Evolutionary conservation across 2,797 vertebrate genomes (phyloP).

Genomic region (Acipenser oxyrinchus): DNA sequence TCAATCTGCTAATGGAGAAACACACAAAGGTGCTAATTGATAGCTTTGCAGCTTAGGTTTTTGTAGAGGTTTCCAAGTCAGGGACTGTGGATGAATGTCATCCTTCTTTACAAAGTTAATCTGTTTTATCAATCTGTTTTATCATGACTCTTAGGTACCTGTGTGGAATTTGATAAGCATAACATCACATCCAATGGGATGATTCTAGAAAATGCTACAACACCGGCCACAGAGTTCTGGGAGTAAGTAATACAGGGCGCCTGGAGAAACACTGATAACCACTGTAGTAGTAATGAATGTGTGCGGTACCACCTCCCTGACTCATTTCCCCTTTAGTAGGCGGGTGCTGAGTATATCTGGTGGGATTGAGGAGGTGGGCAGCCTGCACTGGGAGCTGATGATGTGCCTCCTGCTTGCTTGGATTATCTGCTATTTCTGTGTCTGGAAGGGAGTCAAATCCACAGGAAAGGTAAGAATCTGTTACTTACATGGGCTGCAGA

Average conservation of each 20-base stretch:
- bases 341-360: constrained; percentile 70
- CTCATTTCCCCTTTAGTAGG: constrained; percentile 36
- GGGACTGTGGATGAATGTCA: background rate
- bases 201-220: constrained; percentile 28
- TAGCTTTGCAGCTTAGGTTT: background rate
- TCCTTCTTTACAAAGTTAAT: background rate
- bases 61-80: background rate
- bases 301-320: background rate
- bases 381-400: constrained; percentile 72
- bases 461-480: constrained; percentile 69
- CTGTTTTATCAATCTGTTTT: background rate
- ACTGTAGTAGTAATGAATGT: background rate
- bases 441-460: constrained; percentile 84
- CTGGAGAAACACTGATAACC: background rate
- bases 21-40: no score
- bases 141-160: background rate
- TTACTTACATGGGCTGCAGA: background rate
- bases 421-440: constrained; percentile 80
- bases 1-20: no score
- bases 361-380: constrained; percentile 73
- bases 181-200: background rate
- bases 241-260: constrained; percentile 13
- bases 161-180: background rate
- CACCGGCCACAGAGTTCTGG: constrained; percentile 49
- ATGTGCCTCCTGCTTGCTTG: constrained; percentile 73